phyloP scores from a whole-genome alignment of 1,140 invertebrate species.

The Theocolax elegans region DNA sequence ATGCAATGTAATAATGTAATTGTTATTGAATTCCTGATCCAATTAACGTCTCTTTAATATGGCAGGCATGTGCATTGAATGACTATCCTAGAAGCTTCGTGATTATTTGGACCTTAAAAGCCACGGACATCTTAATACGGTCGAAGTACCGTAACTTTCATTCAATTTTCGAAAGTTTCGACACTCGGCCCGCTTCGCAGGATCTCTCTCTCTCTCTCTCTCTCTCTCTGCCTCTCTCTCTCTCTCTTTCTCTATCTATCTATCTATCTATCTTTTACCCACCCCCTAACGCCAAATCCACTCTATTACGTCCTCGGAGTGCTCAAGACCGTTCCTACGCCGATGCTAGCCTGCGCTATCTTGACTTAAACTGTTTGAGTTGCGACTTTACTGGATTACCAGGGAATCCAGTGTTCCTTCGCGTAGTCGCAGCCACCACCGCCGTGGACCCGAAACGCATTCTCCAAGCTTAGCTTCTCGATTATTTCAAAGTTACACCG shows the following conservation, averaged over 20 bases:
- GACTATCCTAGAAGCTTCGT: neutral
- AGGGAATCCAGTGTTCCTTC: conserved; percentile 52
- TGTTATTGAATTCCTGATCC: no score
- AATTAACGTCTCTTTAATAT: no score
- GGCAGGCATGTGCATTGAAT: neutral
- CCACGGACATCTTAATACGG: conserved; percentile 16
- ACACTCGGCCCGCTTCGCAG: conserved; percentile 28
- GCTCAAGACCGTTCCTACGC: conserved; percentile 41
- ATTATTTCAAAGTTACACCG: conserved; percentile 55
- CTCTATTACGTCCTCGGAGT: conserved; percentile 51
- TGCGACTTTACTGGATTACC: conserved; percentile 62
- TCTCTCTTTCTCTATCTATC: conserved; percentile 37
- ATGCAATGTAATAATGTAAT: no score
- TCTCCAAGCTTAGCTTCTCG: conserved; percentile 44
- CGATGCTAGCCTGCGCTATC: conserved; percentile 40
- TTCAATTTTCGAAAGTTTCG: conserved; percentile 52
- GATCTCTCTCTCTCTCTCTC: conserved; percentile 36
- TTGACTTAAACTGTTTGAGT: conserved; percentile 64
- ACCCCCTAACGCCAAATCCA: conserved; percentile 48
- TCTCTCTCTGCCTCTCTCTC: conserved; percentile 43
- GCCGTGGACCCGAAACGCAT: no score
- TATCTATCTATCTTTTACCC: conserved; percentile 43
- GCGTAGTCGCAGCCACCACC: neutral
- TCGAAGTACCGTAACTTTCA: conserved; percentile 34
- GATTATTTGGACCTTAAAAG: conserved; percentile 7